Base-by-base conservation (phyloP, 2,888 invertebrate species). In the Barypeithes pellucidus region DNA sequence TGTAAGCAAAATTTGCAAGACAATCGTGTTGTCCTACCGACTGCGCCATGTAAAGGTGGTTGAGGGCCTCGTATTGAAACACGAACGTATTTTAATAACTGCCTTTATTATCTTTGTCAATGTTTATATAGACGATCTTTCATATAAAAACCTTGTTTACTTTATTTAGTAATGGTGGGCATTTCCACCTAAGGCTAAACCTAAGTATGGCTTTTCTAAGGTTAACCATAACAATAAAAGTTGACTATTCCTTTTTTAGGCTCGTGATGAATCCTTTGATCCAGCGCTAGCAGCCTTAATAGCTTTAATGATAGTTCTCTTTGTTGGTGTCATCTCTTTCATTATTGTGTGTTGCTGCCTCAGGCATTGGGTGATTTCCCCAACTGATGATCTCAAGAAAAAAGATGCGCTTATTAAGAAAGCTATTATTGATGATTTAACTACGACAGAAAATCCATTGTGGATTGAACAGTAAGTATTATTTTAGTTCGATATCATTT, bases 401-500 rank as follows among this genome's bases (percentile, higher is more conserved):
- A 95, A 94, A 67, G 95, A 95, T 83, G 94, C 94, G 54, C 86
- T 95, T 12, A 95, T 95, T 22, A 92, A 95, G 69, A 91, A 95
- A 75, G 91, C 94, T 76, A 94, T 95, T 62, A 91, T 95, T 39
- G 95, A 95, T 79, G 95, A 95, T 82, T 86, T 95, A 59, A 95
- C 94, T 80, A 95, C 95, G 0, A 96, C 96, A 0, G 96, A 96
- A 85, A 96, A 96, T 88, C 96, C 96, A 0, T 87, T 96, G 12
- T 96, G 96, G 96, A 92, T 96, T 81, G 96, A 96, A 88, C 95
- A 95, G 92, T 93, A 85, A 88, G 91, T 87, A 20, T 47, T 61
- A 22, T 43, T 29, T 29, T 29, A 29, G 7, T 29, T 29, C 1
- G 2, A n/a, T n/a, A n/a, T n/a, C n/a, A n/a, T n/a, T n/a, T n/a